Conservation (phyloP, 2,113 vertebrate species). For the Gallinago media region DNA sequence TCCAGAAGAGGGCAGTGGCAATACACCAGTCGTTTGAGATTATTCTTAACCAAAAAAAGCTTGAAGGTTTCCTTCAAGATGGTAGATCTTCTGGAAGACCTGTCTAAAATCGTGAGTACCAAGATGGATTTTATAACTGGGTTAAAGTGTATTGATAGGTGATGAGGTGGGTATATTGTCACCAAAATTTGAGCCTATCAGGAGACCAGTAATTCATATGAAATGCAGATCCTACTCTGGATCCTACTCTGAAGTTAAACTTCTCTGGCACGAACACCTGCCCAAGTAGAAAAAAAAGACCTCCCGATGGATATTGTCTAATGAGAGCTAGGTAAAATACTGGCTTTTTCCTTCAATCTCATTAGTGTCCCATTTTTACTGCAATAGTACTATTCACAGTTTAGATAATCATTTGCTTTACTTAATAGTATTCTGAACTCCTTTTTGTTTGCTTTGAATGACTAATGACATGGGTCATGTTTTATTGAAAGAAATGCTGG, state of each 20-base stretch:
- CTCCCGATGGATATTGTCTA: background rate
- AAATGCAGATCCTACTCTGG: background rate
- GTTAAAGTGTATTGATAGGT: background rate
- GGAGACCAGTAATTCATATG: background rate
- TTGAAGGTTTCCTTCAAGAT: background rate
- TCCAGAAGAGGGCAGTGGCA: conserved; percentile 33
- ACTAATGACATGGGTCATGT: background rate
- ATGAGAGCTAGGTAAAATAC: background rate
- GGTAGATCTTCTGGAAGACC: background rate
- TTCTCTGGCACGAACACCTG: background rate
- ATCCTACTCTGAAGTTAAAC: background rate
- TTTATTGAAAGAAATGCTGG: background rate
- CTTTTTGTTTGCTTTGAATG: background rate
- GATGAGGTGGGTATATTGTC: background rate
- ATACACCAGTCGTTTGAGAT: background rate
- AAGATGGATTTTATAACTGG: background rate
- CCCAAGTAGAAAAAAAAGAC: background rate
- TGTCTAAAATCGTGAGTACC: background rate
- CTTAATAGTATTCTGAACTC: background rate
- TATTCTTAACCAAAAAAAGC: background rate
- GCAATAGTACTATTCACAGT: background rate
- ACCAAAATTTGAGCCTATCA: background rate
- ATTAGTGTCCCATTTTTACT: background rate
- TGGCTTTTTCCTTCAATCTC: background rate
- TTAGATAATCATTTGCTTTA: background rate